A percentile compares a stretch with the other conserved stretches of the same genome.
These are phyloP conservation scores for Drosophila leonis DNA, from an alignment of 2,888 invertebrate species.

Conservation along the genomic window DNA sequence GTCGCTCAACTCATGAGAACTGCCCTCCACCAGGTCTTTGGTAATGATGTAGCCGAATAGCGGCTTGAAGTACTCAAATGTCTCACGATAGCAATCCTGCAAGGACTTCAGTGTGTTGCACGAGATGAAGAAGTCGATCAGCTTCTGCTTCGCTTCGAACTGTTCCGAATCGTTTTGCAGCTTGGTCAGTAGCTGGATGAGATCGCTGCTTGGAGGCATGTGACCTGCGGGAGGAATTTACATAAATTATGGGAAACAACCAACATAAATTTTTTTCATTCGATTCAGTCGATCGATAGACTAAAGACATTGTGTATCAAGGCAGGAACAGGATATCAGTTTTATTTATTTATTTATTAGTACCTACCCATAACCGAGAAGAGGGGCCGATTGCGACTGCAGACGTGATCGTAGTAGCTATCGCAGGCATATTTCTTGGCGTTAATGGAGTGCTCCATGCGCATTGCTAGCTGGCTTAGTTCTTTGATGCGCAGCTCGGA, in stretches of 20 bases:
- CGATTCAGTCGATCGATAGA: not conserved
- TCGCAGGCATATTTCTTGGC: slow-evolving; percentile 80
- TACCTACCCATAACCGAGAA: slow-evolving; percentile 82
- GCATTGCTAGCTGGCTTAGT: slow-evolving; percentile 70
- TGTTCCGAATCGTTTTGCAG: slow-evolving; percentile 76
- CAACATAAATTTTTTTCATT: not conserved
- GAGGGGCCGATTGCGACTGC: slow-evolving; percentile 81
- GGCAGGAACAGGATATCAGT: not conserved
- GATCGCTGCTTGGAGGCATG: slow-evolving; percentile 69
- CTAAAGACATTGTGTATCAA: no score
- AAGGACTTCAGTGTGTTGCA: slow-evolving; percentile 76
- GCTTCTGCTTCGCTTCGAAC: slow-evolving; percentile 83
- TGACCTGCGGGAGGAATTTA: slow-evolving; percentile 61
- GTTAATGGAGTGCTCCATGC: slow-evolving; percentile 77
- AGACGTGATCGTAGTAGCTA: slow-evolving; percentile 82
- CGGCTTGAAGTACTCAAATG: slow-evolving; percentile 83
- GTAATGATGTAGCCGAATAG: slow-evolving; percentile 83
- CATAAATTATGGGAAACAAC: not conserved
- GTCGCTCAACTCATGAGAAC: slow-evolving; percentile 70
- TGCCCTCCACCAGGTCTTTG: slow-evolving; percentile 67
- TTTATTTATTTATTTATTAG: not conserved
- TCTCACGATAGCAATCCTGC: slow-evolving; percentile 83
- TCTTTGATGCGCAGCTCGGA: slow-evolving; percentile 81
- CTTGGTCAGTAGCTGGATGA: slow-evolving; percentile 75
- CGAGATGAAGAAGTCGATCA: slow-evolving; percentile 82